phyloP scores from a whole-genome alignment of 2,797 vertebrate species.

The Prunella strophiata region DNA sequence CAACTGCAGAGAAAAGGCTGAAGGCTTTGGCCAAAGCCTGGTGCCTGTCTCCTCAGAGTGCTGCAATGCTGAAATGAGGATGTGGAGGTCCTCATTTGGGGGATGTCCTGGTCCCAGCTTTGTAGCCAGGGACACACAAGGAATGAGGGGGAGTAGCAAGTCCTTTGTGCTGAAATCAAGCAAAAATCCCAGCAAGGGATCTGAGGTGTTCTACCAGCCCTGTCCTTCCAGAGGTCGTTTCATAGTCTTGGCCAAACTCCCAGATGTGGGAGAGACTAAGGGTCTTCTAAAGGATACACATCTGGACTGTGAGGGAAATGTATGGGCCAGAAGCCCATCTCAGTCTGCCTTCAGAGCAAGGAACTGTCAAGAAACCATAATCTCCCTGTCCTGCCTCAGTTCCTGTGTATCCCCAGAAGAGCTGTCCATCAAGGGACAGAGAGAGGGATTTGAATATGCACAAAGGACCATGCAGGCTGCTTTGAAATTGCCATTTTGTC shows the following conservation, averaged over 20 bases:
- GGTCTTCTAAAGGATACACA: not conserved
- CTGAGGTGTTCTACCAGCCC: not conserved
- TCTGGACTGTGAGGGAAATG: not conserved
- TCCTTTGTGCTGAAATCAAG: not conserved
- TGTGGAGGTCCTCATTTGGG: not conserved
- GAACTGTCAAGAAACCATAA: not conserved
- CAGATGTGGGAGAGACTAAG: not conserved
- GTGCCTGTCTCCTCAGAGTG: not conserved
- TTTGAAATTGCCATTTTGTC: not conserved
- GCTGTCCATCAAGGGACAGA: not conserved
- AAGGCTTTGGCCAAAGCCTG: not conserved
- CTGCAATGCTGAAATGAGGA: not conserved
- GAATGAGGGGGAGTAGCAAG: not conserved
- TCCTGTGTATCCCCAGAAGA: not conserved
- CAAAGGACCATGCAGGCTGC: not conserved
- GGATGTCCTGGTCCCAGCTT: not conserved
- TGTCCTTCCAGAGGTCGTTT: not conserved
- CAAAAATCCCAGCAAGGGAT: not conserved
- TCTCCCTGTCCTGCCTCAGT: not conserved
- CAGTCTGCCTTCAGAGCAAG: not conserved
- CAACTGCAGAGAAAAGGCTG: not conserved
- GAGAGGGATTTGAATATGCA: rapidly evolving
- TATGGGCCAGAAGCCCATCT: not conserved
- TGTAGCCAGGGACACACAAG: not conserved
- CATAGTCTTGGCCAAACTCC: not conserved